These are phyloP conservation scores for Garra rufa DNA, from an alignment of 2,113 vertebrate genomes.

Conservation along the genomic window DNA sequence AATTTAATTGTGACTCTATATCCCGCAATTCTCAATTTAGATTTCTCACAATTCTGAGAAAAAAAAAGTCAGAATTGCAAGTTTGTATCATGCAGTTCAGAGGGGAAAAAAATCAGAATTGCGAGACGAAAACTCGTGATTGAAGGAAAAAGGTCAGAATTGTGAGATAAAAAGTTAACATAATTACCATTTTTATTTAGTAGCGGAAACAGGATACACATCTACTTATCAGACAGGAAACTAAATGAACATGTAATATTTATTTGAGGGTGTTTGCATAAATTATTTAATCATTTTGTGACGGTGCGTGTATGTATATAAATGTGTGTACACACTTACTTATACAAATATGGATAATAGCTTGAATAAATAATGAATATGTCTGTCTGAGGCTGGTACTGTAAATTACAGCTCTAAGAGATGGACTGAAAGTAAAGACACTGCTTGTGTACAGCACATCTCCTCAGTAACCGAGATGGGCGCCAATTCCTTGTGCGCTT, in stretches of 20 bases:
- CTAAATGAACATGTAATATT: background rate
- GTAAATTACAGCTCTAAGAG: background rate
- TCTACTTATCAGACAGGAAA: background rate
- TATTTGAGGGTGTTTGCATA: background rate
- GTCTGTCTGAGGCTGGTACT: background rate
- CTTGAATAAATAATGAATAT: background rate
- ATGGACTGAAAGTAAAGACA: constrained; percentile 17
- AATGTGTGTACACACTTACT: background rate
- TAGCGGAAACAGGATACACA: too few species aligned
- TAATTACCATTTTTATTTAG: too few species aligned
- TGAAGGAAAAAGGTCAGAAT: too few species aligned
- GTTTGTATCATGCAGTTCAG: too few species aligned
- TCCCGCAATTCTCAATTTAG: too few species aligned
- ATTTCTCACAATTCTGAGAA: too few species aligned
- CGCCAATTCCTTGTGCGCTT: constrained; percentile 47
- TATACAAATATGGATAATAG: background rate
- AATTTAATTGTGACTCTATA: too few species aligned
- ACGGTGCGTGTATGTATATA: too few species aligned
- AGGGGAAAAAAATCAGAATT: too few species aligned
- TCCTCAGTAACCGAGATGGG: constrained; percentile 40
- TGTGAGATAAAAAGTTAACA: too few species aligned
- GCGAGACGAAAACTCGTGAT: too few species aligned
- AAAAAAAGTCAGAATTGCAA: too few species aligned
- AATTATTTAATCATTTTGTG: background rate
- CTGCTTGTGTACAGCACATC: constrained; percentile 45